Evolutionary conservation across 2,888 invertebrate species (phyloP), one percentile per base, ranked within the genome.

Genomic region (Sympetrum striolatum): DNA sequence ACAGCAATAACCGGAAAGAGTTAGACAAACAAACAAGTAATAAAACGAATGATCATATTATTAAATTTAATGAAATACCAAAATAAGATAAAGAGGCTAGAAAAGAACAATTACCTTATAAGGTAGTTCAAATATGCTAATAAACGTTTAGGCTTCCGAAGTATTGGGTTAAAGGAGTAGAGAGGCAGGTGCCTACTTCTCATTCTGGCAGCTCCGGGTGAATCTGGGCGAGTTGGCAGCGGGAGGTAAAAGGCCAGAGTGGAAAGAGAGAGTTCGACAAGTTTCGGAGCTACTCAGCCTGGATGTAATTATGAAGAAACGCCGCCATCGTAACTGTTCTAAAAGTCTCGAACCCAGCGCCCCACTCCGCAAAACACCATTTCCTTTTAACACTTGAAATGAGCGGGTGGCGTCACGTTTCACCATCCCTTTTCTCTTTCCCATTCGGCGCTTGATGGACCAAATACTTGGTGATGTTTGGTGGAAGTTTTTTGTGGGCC

Each of bases 251-350:
- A n/a, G n/a, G n/a, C n/a, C 39, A 44, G 58, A 31, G 58, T 15
- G 58, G 53, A 53, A 60, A 12, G 12, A 2, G 58, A 58, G 58
- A 58, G 64, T 86, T 86, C 60, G 86, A 86, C 86, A 86, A 86
- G 86, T 86, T 86, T 86, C 64, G 31, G 60, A 53, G 86, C 86
- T 86, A 60, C 86, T 86, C 86, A 64, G 86, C 86, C 86, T 86
- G 39, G 86, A 86, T 86, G 86, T 86, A 86, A 86, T 86, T 86
- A 86, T 86, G 86, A 86, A 60, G 86, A 86, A 64, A 58, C 35
- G 60, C 60, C 86, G 37, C 1, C 39, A 22, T 31, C 86, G 60
- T 64, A 86, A 86, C 86, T 86, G 86, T 86, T 86, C 86, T 64
- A 31, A 86, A 86, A 60, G 86, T 64, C 86, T 86, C 48, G 10